Percentiles rank a stretch among this genome's conserved stretches.
phyloP scores from a whole-genome alignment of 2,797 vertebrate species.

The Onychomys leucogaster region DNA sequence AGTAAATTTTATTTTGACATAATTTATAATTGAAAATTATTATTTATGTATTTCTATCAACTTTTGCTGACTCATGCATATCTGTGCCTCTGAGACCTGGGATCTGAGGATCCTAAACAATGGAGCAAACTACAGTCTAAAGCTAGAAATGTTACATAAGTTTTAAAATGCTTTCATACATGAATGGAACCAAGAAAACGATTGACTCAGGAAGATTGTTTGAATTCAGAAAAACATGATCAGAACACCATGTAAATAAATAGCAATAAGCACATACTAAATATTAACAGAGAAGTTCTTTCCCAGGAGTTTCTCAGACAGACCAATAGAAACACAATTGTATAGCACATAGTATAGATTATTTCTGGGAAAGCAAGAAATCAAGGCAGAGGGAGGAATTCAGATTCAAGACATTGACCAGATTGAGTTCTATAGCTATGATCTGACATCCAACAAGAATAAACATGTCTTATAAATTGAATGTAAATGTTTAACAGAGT shows the following conservation, averaged over 20 bases:
- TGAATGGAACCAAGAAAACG: background rate
- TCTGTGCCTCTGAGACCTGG: background rate
- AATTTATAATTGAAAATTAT: background rate
- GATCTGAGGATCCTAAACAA: background rate
- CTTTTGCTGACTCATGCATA: background rate
- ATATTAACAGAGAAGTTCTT: background rate
- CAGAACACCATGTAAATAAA: background rate
- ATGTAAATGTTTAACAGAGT: background rate
- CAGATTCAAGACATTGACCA: too few relatives aligned
- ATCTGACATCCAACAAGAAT: background rate
- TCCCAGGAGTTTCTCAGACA: background rate
- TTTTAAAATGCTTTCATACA: background rate
- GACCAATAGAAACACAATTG: background rate
- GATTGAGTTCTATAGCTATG: background rate
- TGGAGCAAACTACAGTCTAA: background rate
- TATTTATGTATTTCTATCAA: background rate
- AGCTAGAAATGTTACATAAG: background rate
- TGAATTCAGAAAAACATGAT: background rate
- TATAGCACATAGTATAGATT: too few relatives aligned
- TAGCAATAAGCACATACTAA: background rate
- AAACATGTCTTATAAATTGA: background rate
- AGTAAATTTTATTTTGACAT: slow-evolving; percentile 4
- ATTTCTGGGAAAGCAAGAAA: background rate
- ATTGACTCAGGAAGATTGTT: background rate
- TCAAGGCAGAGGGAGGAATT: background rate